A percentile compares a stretch with the other conserved stretches of the same genome.
phyloP scores from a whole-genome alignment of 2,113 vertebrate genomes.

The Chlorodrepanis virens region DNA sequence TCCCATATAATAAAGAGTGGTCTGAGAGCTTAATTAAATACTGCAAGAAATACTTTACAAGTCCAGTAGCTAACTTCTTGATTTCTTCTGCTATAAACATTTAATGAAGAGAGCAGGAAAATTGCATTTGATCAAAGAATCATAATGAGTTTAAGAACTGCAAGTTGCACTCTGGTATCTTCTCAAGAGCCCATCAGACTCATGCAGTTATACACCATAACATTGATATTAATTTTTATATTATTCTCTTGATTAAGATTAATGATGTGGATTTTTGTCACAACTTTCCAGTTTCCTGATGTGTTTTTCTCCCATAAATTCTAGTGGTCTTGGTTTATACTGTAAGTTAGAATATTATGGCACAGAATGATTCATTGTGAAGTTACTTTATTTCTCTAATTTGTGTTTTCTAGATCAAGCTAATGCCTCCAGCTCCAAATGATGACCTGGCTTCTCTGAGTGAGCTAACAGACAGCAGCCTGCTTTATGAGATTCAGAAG shows the following conservation, averaged over 20 bases:
- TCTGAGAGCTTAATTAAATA: not conserved
- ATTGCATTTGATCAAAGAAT: not conserved
- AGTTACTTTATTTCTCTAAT: not conserved
- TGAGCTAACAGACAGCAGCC: constrained; percentile 89
- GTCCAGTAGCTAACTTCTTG: not conserved
- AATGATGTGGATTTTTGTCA: not conserved
- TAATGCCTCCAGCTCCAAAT: constrained; percentile 92
- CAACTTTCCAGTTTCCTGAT: not conserved
- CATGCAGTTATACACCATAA: not conserved
- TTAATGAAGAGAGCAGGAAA: not conserved
- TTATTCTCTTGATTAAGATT: not conserved
- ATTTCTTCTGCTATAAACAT: not conserved
- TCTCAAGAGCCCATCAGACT: not conserved
- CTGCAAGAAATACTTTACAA: not conserved
- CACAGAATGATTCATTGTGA: not conserved
- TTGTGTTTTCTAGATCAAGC: constrained; percentile 81
- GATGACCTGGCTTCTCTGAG: constrained; percentile 94
- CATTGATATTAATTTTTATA: not conserved
- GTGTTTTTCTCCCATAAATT: not conserved
- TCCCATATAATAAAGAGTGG: not conserved
- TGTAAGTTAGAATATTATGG: not conserved
- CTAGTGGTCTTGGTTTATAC: not conserved
- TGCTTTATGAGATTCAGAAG: constrained; percentile 99
- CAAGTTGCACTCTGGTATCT: not conserved
- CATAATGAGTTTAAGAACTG: not conserved